A percentile compares a stretch with the other conserved stretches of the same genome.
Evolutionary conservation across 1,140 invertebrate genomes (phyloP).

Genomic region (Drosophila kohkoa): DNA sequence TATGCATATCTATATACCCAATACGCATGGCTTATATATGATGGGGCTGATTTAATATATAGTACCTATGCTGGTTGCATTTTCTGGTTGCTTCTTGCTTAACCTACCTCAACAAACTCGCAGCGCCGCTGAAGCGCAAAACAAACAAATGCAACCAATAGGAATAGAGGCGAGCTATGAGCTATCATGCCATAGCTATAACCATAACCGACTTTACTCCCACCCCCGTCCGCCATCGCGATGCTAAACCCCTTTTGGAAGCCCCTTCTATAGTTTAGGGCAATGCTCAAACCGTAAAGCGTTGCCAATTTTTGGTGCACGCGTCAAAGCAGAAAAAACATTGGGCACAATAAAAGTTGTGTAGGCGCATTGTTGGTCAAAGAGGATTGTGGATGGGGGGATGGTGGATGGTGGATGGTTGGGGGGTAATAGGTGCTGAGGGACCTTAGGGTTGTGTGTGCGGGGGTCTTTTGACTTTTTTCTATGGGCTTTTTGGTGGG

Average conservation of each 20-base stretch:
- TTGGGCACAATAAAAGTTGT: conserved; percentile 75
- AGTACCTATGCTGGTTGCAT: conserved; percentile 20
- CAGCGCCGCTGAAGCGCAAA: conserved; percentile 33
- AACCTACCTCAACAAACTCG: conserved; percentile 71
- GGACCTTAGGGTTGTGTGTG: conserved; percentile 10
- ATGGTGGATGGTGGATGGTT: not conserved
- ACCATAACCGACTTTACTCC: conserved; percentile 41
- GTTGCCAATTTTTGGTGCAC: conserved; percentile 75
- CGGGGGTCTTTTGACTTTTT: conserved; percentile 59
- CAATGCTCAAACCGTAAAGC: conserved; percentile 51
- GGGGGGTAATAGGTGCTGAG: not conserved
- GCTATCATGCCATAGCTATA: conserved; percentile 74
- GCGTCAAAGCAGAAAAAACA: conserved; percentile 83
- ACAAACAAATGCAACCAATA: conserved; percentile 78
- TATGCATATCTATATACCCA: not conserved
- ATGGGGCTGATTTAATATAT: conserved; percentile 23
- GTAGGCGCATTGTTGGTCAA: conserved; percentile 46
- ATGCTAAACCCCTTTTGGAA: not conserved
- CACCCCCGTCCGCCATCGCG: conserved; percentile 3
- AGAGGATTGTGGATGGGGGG: not conserved
- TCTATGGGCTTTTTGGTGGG: conserved; percentile 48
- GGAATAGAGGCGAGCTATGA: conserved; percentile 51
- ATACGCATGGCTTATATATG: not conserved
- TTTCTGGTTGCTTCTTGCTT: conserved; percentile 49
- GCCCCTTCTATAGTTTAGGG: conserved; percentile 15